Base-by-base conservation (phyloP, 2,113 vertebrate genomes). In the Zeus faber region DNA sequence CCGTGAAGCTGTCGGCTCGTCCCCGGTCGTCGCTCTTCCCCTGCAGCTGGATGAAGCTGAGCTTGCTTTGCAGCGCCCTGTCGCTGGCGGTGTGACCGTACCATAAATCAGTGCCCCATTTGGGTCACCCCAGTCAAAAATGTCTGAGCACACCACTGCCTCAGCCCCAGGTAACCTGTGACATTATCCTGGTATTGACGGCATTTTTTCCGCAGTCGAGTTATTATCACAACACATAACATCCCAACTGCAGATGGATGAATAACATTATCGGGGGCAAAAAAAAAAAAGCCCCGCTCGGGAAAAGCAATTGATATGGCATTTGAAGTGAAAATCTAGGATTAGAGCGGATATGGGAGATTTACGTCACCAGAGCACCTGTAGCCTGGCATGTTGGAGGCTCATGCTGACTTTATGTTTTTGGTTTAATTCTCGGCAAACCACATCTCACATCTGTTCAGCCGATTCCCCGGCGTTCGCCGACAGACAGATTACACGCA, bases 331-430 rank as follows among this genome's bases (percentile, higher is more conserved):
- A 51, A 41, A 67, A 46, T 53, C 18, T 26, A 18, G 63, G 64
- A 67, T 73, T 63, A 67, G 64, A 27, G 29, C 45, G 47, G 50
- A 59, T 55, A 46, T 13, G 8, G 40, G 49, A 59, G 70, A 63
- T 73, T 73, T 67, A 55, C 46, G 54, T 67, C 49, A 47, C 40
- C 7, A 1, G 2, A 13, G 37, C 58, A 58, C 63, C 58, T 67
- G 49, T 58, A 62, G 27, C 2, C 47, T 63, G 31, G 58, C 29
- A 54, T 58, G 66, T 62, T 35, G 35, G 31, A 46, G 17, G 20
- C 40, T 55, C 33, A 49, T 17, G n/a, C 25, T 27, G 41, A 37
- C 23, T 45, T 46, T 41, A 39, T 54, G n/a, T n/a, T n/a, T 44
- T 49, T 35, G 25, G 53, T 54, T 29, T 7, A 49, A 50, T 31